Evolutionary conservation across 2,797 vertebrate genomes (phyloP).

Genomic region (Cossypha heuglini): DNA sequence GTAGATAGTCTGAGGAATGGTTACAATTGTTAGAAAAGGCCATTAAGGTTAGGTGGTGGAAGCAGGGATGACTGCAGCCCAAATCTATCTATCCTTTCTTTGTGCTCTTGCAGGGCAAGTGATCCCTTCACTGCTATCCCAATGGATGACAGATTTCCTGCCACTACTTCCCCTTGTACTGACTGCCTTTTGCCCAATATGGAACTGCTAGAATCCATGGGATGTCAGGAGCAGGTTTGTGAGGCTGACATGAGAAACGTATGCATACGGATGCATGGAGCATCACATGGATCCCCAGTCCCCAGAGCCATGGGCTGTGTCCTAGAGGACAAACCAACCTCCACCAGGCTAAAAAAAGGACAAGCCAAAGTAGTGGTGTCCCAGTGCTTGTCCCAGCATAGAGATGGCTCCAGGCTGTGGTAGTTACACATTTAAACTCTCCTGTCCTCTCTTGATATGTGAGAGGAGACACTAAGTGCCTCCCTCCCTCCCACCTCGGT

Average conservation of each 20-base stretch:
- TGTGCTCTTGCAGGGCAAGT: not conserved
- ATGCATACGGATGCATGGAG: too few species aligned
- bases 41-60: not conserved
- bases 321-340: not conserved
- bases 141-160: not conserved
- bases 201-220: not conserved
- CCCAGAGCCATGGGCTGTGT: accelerated
- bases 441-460: not conserved
- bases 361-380: not conserved
- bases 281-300: accelerated
- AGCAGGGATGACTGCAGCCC: not conserved
- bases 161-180: not conserved
- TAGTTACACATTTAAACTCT: not conserved
- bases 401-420: not conserved
- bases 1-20: not conserved
- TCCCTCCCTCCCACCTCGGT: not conserved
- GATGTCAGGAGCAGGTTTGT: not conserved
- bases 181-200: not conserved
- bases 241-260: not conserved
- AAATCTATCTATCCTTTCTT: not conserved
- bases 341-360: not conserved
- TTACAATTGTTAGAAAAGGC: not conserved
- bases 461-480: not conserved
- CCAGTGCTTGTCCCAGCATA: not conserved
- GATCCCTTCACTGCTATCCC: not conserved